Base-by-base conservation (phyloP, 2,888 invertebrate genomes). In the Mechanitis messenoides region DNA sequence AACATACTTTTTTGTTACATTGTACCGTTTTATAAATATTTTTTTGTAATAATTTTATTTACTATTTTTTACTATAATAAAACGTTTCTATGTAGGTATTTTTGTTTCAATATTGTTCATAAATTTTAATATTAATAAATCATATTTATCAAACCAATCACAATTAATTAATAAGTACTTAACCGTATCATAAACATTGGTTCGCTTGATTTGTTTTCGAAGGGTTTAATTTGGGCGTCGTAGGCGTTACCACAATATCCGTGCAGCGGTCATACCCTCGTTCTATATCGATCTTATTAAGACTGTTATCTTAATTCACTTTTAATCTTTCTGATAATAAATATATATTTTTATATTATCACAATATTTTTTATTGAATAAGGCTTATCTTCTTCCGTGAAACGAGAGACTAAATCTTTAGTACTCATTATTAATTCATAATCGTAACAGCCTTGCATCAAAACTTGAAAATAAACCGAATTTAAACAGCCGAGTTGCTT, bases 401-500 rank as follows among this genome's bases (percentile, higher is more conserved):
- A 35, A 35, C 3, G 58, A 20, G 28, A 42, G 42, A 28, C 58
- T 42, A 33, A 42, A 58, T 45, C 53, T 11, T 33, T 12, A 53
- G 33, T 45, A 31, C 53, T 53, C 53, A 58, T 42, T 42, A 33
- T 38, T 33, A 38, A 53, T 45, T 58, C 33, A 35, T 38, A 45
- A 57, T n/a, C 33, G 57, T 31, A 60, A 55, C 59, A 60, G 57
- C 46, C 47, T 57, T 57, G 54, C 55, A 55, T 47, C 55, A 55
- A 57, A 57, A 60, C 35, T 47, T 58, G 38, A 35, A 46, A 61
- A 63, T 60, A 50, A 58, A 55, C 50, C 60, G 55, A 58, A 62
- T 62, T 57, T 42, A 62, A 60, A 63, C 58, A 58, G 50, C 57
- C 59, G 46, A 58, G n/a, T 38, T 53, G 59, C 45, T 58, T 28